These are phyloP conservation scores for Vanessa tameamea DNA, from an alignment of 1,140 invertebrate genomes.

Conservation along the genomic window DNA sequence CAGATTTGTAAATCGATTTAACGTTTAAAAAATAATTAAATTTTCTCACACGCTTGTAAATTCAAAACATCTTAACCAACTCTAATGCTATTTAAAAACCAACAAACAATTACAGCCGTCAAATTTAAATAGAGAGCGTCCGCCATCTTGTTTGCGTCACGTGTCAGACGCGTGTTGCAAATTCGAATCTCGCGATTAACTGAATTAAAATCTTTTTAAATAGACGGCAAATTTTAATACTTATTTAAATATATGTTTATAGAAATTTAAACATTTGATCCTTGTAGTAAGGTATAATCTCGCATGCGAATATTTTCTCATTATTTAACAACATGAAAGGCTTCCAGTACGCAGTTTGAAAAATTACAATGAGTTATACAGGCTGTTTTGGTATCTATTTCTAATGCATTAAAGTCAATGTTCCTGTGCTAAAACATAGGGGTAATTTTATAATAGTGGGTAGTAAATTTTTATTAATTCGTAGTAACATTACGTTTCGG, in stretches of 20 bases:
- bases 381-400: neutral
- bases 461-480: constrained; percentile 16
- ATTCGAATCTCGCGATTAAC: constrained; percentile 44
- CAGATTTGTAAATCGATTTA: neutral
- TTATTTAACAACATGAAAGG: neutral
- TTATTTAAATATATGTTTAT: neutral
- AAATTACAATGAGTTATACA: neutral
- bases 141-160: constrained; percentile 48
- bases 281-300: constrained; percentile 10
- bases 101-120: constrained; percentile 42
- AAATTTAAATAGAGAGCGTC: constrained; percentile 39
- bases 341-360: neutral
- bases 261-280: constrained; percentile 6
- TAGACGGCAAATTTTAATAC: constrained; percentile 1
- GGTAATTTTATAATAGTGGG: neutral
- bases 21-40: neutral
- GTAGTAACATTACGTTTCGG: constrained; percentile 21
- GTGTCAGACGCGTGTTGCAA: constrained; percentile 40
- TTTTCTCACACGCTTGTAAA: constrained; percentile 31
- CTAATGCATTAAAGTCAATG: neutral
- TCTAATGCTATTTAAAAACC: constrained; percentile 39
- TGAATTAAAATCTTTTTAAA: constrained; percentile 37
- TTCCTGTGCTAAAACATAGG: neutral
- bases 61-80: constrained; percentile 33
- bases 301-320: neutral